Percentiles rank a stretch among this genome's conserved stretches.
These are phyloP conservation scores for Dermochelys coriacea DNA, from an alignment of 2,797 vertebrate species.

Conservation along the genomic window DNA sequence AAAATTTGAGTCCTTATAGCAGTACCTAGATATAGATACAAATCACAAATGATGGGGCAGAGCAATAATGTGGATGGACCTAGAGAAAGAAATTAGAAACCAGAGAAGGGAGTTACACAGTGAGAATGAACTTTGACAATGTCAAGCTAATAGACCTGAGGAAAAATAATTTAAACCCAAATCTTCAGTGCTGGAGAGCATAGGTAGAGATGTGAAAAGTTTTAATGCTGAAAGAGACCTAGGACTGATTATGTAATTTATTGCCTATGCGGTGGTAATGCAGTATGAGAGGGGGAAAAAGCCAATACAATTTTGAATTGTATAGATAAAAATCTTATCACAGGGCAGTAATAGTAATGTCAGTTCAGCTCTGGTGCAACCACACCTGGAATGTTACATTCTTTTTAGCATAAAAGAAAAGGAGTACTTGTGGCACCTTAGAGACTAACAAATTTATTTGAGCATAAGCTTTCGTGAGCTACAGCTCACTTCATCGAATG, in stretches of 20 bases:
- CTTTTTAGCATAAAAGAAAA: too few species aligned
- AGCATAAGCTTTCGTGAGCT: too few species aligned
- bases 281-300: conserved; percentile 16
- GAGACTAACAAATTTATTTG: too few species aligned
- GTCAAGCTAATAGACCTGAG: neutral
- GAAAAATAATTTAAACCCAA: conserved; percentile 14
- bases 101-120: neutral
- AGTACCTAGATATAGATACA: neutral
- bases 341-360: conserved; percentile 1
- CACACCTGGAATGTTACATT: neutral
- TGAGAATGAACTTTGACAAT: neutral
- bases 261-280: neutral
- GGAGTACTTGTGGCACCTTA: too few species aligned
- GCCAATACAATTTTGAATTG: neutral
- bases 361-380: neutral
- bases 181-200: neutral
- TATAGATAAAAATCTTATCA: neutral
- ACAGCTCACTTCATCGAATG: too few species aligned
- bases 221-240: neutral
- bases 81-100: rapidly evolving
- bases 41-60: neutral
- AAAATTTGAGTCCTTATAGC: neutral
- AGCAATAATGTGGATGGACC: neutral
- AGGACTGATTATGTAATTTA: conserved; percentile 8
- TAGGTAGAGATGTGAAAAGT: neutral